A percentile compares a stretch with the other conserved stretches of the same genome.
Conservation (phyloP, 2,888 invertebrate species). For the Torymus texanus region DNA sequence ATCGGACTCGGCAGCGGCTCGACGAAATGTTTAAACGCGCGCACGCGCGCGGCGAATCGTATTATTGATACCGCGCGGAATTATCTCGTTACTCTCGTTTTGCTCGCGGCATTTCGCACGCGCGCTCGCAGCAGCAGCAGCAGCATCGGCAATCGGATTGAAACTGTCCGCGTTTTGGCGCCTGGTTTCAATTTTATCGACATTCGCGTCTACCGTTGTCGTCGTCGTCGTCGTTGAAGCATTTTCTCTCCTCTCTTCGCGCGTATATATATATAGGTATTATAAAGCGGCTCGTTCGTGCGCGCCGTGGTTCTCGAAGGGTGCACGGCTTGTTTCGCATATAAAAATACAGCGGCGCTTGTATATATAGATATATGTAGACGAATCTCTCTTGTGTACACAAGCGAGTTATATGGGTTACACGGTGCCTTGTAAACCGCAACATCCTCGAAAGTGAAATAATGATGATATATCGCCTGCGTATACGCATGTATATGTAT, state of each 20-base stretch:
- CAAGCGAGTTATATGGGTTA: too few species aligned
- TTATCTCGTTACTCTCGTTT: slow-evolving; percentile 10
- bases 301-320: too few species aligned
- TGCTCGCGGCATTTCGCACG: too few species aligned
- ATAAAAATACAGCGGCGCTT: too few species aligned
- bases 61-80: slow-evolving; percentile 3
- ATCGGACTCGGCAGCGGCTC: neutral
- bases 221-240: slow-evolving; percentile 5
- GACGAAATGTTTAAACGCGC: neutral
- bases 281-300: neutral
- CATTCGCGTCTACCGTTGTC: neutral
- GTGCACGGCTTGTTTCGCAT: too few species aligned
- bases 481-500: too few species aligned
- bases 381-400: too few species aligned
- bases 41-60: neutral
- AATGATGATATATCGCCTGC: neutral
- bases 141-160: slow-evolving; percentile 2
- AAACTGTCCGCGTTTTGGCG: slow-evolving; percentile 30
- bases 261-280: neutral
- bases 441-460: slow-evolving; percentile 11
- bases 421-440: slow-evolving; percentile 7
- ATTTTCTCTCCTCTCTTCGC: neutral
- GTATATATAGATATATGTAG: too few species aligned
- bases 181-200: slow-evolving; percentile 32
- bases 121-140: too few species aligned